These are phyloP conservation scores for Brevimyrus niger DNA, from an alignment of 2,113 vertebrate genomes.

Conservation along the genomic window DNA sequence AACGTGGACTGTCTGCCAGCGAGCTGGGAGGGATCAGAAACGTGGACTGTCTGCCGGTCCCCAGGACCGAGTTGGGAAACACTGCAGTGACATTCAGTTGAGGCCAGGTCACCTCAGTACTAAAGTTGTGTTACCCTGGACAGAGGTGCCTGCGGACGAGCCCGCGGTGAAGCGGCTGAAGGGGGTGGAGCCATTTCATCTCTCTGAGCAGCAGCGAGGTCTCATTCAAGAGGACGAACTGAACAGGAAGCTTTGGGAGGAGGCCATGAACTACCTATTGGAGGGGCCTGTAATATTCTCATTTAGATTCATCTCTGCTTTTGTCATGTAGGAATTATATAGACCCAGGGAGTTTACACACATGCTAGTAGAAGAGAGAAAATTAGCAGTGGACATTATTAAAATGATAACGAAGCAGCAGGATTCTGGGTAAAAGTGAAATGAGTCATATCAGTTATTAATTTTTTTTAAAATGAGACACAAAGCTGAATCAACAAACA, in stretches of 20 bases:
- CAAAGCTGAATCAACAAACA: background rate
- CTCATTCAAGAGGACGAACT: conserved; percentile 82
- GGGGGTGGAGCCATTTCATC: conserved; percentile 79
- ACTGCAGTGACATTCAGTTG: background rate
- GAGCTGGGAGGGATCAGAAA: background rate
- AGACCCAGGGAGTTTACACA: background rate
- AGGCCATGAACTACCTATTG: conserved; percentile 79
- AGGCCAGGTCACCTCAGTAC: background rate
- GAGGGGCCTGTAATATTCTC: conserved; percentile 82
- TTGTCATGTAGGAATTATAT: background rate
- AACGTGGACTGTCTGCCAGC: background rate
- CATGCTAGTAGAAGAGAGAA: background rate
- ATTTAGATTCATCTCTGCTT: background rate
- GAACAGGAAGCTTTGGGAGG: conserved; percentile 95
- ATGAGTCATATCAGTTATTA: background rate
- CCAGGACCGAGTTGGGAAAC: background rate
- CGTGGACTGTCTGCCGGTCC: background rate
- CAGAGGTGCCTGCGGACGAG: conserved; percentile 39
- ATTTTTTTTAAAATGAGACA: background rate
- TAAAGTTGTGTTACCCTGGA: background rate
- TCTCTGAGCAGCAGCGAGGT: conserved; percentile 79
- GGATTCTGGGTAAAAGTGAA: background rate
- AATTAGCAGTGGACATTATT: background rate
- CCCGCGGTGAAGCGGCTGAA: conserved; percentile 71
- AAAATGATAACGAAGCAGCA: background rate